Conservation (phyloP, 1,140 invertebrate genomes). For the Babylonia areolata region DNA sequence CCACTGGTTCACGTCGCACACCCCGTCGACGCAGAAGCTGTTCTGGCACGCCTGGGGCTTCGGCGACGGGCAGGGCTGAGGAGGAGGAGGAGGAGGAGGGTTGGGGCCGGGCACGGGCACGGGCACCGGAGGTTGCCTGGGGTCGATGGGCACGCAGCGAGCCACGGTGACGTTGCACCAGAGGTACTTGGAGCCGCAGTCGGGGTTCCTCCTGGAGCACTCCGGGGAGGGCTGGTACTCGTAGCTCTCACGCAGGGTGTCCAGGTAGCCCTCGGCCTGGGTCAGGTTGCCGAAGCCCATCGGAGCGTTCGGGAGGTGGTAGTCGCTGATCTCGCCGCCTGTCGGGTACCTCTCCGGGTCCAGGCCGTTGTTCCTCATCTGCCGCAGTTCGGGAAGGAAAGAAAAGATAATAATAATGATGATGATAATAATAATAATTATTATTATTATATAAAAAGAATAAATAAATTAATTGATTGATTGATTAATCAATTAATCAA, state of each 20-base stretch:
- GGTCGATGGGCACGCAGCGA: conserved; percentile 39
- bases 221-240: conserved; percentile 62
- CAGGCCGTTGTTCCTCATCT: conserved; percentile 35
- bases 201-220: conserved; percentile 52
- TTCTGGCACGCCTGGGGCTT: conserved; percentile 58
- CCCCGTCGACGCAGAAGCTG: conserved; percentile 60
- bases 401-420: too few relatives aligned
- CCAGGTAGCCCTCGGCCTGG: conserved; percentile 58
- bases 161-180: conserved; percentile 21
- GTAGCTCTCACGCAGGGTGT: conserved; percentile 58
- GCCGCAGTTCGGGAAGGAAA: neutral
- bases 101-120: conserved; percentile 1
- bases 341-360: conserved; percentile 39
- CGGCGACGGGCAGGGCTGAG: conserved; percentile 15
- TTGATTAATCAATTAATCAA: too few relatives aligned
- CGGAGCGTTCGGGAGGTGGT: conserved; percentile 40
- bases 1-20: conserved; percentile 64
- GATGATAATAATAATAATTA: too few relatives aligned
- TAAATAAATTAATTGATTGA: too few relatives aligned
- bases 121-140: neutral
- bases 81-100: neutral
- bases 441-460: too few relatives aligned
- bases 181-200: conserved; percentile 60
- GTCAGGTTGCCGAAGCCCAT: conserved; percentile 64
- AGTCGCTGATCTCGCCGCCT: conserved; percentile 43